phyloP scores from a whole-genome alignment of 2,888 invertebrate species.

The Ophioninae sp. region DNA sequence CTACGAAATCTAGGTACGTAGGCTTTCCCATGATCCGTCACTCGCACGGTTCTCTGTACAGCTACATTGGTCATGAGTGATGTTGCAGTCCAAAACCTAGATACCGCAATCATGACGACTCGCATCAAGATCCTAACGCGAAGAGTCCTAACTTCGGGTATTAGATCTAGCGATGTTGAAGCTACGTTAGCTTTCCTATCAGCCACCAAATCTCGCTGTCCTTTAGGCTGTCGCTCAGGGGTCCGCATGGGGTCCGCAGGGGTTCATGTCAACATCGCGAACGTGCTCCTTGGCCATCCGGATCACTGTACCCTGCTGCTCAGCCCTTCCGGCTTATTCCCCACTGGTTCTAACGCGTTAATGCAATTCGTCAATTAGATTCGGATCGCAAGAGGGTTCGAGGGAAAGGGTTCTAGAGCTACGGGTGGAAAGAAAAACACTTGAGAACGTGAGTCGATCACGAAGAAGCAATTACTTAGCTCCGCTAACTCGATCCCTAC shows the following conservation, averaged over 20 bases:
- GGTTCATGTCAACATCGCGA: slow-evolving; percentile 24
- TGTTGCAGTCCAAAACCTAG: too few species aligned
- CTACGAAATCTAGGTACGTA: too few species aligned
- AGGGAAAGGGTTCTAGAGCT: slow-evolving; percentile 56
- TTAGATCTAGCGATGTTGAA: neutral
- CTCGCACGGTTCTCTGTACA: too few species aligned
- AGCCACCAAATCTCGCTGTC: neutral
- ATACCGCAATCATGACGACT: neutral
- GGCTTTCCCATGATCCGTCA: too few species aligned
- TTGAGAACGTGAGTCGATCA: slow-evolving; percentile 66
- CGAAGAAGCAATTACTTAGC: slow-evolving; percentile 56
- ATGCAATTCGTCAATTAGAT: slow-evolving; percentile 72
- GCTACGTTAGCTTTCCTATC: neutral
- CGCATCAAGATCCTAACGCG: neutral
- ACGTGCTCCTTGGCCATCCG: slow-evolving; percentile 16
- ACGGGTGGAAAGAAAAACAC: slow-evolving; percentile 61
- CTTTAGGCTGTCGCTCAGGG: neutral
- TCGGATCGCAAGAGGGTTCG: slow-evolving; percentile 37
- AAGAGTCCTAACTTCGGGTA: neutral
- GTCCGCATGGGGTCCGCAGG: neutral
- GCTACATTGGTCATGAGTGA: too few species aligned
- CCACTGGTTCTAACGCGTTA: slow-evolving; percentile 61
- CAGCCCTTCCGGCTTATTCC: slow-evolving; percentile 26
- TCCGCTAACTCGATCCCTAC: slow-evolving; percentile 22
- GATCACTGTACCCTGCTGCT: neutral